phyloP scores from a whole-genome alignment of 2,113 vertebrate species.

The Gopherus flavomarginatus region DNA sequence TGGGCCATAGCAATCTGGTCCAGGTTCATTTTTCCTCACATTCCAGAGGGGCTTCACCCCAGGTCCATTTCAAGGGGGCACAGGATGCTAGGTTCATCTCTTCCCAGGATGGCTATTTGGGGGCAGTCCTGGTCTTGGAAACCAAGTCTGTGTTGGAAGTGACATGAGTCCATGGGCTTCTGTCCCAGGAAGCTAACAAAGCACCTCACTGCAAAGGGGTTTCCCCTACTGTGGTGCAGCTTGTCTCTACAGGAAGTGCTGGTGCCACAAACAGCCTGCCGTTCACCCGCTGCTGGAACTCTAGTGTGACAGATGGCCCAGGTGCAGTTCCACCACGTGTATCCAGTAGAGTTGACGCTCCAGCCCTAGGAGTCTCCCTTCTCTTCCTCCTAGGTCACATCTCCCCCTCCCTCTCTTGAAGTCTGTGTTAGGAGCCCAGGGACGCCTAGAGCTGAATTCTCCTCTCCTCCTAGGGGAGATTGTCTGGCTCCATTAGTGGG shows the following conservation, averaged over 20 bases:
- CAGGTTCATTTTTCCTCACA: accelerated
- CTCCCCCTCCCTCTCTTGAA: neutral
- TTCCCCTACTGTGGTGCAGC: neutral
- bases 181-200: conserved; percentile 4
- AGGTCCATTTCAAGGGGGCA: neutral
- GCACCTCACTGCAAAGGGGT: neutral
- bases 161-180: neutral
- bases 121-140: neutral
- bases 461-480: neutral
- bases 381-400: accelerated
- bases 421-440: neutral
- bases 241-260: conserved; percentile 44
- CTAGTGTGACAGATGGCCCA: neutral
- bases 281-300: accelerated
- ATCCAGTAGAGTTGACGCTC: too few relatives aligned
- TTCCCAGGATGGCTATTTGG: neutral
- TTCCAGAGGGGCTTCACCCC: neutral
- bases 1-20: neutral
- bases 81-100: accelerated
- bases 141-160: neutral
- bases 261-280: neutral
- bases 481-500: accelerated
- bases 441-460: neutral
- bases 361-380: neutral
- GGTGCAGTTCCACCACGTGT: neutral